These are phyloP conservation scores for Ptilorrhoa leucosticta DNA, from an alignment of 2,113 vertebrate genomes.

Conservation along the genomic window DNA sequence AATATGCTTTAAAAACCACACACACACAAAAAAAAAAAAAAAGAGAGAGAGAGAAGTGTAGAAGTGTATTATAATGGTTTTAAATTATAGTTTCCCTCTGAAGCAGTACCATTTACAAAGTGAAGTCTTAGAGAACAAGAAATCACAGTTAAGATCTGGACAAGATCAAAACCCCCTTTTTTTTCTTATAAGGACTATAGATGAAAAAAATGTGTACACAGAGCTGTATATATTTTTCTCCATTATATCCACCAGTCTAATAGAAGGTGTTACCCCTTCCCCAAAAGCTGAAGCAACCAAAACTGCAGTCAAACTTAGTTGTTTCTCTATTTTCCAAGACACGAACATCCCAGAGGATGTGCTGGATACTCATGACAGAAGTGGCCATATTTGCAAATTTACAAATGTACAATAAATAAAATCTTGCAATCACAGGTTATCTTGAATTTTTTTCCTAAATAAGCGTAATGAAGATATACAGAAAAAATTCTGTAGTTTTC, in stretches of 20 bases:
- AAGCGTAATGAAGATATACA: neutral
- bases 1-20: neutral
- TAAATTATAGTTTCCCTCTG: neutral
- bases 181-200: neutral
- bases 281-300: neutral
- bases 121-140: neutral
- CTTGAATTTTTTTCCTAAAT: neutral
- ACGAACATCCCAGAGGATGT: neutral
- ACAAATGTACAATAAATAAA: neutral
- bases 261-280: neutral
- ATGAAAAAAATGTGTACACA: rapidly evolving
- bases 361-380: neutral
- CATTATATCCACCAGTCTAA: neutral
- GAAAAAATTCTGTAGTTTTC: neutral
- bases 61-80: neutral
- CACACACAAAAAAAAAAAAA: neutral
- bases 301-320: neutral
- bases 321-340: neutral
- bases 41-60: too few relatives aligned
- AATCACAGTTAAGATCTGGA: neutral
- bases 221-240: neutral
- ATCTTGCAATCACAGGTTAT: neutral
- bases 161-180: neutral
- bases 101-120: neutral
- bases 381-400: neutral